Base-by-base conservation (phyloP, 2,113 vertebrate species). In the Desmodus rotundus region DNA sequence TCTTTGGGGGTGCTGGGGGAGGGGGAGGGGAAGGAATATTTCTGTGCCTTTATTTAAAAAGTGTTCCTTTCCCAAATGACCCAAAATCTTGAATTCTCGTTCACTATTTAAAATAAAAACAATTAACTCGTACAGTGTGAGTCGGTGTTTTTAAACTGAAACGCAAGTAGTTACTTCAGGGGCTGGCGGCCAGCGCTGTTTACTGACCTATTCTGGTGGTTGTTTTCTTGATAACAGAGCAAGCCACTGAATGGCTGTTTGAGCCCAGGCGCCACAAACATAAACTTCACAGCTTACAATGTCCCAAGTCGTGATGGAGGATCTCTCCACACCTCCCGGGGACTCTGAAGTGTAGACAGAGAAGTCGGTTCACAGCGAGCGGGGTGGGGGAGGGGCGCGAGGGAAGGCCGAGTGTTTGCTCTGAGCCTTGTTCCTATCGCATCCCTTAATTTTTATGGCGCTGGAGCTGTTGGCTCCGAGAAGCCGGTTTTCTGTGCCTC, bases 201-300 rank as follows among this genome's bases (percentile, higher is more conserved):
- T 98, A 98, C 98, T 98, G 98, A 98, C 98, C 98, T 97, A 97
- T 97, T 95, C 91, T 98, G 98, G 98, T 98, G 98, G 98, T 98
- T 98, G 98, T 99, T 98, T 98, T 98, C 98, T 98, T 98, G 98
- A 99, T 99, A 99, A 99, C 97, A 86, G 91, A 97, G 97, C 96
- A 95, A 98, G 98, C 98, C 98, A 98, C 98, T 98, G 98, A 98
- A 98, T 96, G 98, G 98, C 98, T 98, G 98, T 98, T 98, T 98
- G 98, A 98, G 98, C 95, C 96, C 97, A 98, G 99, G 99, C 98
- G 99, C 98, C 99, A 99, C 98, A 98, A 98, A 98, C 98, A 98
- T 98, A 98, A 98, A 98, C 98, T 98, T 98, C 98, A 98, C 98
- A 98, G 98, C 97, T 98, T 96, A 97, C 98, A 97, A 95, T 96